These are phyloP conservation scores for Cyanistes caeruleus DNA, from an alignment of 2,113 vertebrate genomes.

Conservation along the genomic window DNA sequence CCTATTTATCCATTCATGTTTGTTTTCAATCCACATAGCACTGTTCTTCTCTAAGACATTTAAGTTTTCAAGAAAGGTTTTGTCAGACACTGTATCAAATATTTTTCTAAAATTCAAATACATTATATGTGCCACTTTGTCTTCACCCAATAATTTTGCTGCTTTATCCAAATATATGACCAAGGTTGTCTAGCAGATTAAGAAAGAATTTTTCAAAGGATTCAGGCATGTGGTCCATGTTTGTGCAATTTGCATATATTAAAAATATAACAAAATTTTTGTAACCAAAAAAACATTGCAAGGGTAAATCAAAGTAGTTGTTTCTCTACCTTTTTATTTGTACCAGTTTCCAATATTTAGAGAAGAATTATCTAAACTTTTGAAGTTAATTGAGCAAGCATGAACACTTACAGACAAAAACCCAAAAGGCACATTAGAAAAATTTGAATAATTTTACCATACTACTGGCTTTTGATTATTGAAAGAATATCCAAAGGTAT, in stretches of 20 bases:
- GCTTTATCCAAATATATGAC: neutral
- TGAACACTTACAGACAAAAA: neutral
- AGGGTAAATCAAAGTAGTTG: neutral
- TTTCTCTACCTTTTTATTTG: neutral
- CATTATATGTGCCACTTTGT: neutral
- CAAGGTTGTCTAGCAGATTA: neutral
- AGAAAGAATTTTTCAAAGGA: neutral
- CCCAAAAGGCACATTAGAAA: neutral
- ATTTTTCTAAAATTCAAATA: slow-evolving; percentile 20
- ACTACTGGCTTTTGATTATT: neutral
- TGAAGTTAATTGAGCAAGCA: neutral
- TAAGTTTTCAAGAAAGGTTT: slow-evolving; percentile 32
- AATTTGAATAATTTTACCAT: neutral
- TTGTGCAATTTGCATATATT: neutral
- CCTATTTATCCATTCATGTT: slow-evolving; percentile 9
- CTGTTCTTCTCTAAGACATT: neutral
- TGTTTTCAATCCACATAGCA: slow-evolving; percentile 18
- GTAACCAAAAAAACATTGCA: neutral
- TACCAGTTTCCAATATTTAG: neutral
- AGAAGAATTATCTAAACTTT: neutral
- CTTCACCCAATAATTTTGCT: neutral
- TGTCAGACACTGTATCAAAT: slow-evolving; percentile 6
- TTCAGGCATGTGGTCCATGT: neutral
- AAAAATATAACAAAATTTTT: slow-evolving; percentile 12
- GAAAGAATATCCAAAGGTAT: neutral